phyloP scores from a whole-genome alignment of 2,113 vertebrate genomes.

The Protobothrops flavoviridis region DNA sequence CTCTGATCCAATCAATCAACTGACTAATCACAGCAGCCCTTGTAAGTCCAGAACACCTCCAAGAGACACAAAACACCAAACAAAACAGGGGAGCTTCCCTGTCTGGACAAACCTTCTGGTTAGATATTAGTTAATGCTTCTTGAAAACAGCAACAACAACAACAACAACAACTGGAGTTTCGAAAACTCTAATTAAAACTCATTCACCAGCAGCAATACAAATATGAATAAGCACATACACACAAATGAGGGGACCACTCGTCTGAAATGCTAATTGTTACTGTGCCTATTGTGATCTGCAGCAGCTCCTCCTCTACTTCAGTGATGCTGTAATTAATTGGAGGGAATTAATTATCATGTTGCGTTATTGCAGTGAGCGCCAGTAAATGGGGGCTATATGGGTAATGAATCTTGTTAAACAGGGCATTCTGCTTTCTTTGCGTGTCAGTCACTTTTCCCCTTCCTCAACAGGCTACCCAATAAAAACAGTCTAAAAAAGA shows the following conservation, averaged over 20 bases:
- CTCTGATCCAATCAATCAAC: not conserved
- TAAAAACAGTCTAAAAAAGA: not conserved
- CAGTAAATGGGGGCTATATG: slow-evolving; percentile 23
- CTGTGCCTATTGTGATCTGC: not conserved
- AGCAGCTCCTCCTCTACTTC: not conserved
- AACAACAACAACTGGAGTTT: not conserved
- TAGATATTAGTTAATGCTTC: not conserved
- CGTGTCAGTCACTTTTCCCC: not conserved
- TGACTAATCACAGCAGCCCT: not conserved
- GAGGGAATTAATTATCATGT: slow-evolving; percentile 34
- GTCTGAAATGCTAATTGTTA: slow-evolving; percentile 6
- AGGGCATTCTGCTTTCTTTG: not conserved
- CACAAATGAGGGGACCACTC: not conserved
- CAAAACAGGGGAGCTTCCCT: not conserved
- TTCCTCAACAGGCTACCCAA: not conserved
- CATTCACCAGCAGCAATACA: not conserved
- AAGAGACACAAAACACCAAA: not conserved
- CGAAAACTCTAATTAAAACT: slow-evolving; percentile 8
- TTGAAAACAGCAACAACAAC: not conserved
- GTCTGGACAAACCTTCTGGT: not conserved
- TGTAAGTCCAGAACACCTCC: not conserved
- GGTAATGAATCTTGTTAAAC: slow-evolving; percentile 26
- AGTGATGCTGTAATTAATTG: slow-evolving; percentile 38
- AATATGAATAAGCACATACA: not conserved
- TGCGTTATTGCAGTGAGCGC: slow-evolving; percentile 19